Percentiles rank a stretch among this genome's conserved stretches.
phyloP scores from a whole-genome alignment of 1,140 invertebrate genomes.

The Agrilus planipennis region DNA sequence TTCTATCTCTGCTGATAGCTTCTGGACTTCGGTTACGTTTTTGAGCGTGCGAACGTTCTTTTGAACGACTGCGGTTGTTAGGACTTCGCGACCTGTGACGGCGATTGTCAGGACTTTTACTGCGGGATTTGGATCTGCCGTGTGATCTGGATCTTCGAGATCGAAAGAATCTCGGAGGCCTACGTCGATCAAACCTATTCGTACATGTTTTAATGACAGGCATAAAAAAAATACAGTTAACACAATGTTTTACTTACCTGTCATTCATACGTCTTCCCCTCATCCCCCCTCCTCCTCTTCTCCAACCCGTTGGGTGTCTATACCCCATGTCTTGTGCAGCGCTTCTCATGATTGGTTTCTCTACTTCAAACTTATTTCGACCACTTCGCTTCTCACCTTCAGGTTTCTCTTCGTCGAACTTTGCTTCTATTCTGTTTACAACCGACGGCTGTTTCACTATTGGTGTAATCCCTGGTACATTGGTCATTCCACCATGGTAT shows the following conservation, averaged over 20 bases:
- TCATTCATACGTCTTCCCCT: too few species aligned
- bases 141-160: slow-evolving; percentile 15
- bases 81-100: too few species aligned
- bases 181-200: too few species aligned
- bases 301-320: slow-evolving; percentile 1
- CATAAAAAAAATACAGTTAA: too few species aligned
- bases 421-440: background rate
- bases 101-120: slow-evolving; percentile 11
- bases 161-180: too few species aligned
- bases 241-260: too few species aligned
- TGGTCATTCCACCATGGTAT: slow-evolving; percentile 12
- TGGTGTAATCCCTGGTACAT: slow-evolving; percentile 14
- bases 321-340: slow-evolving; percentile 6
- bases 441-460: background rate
- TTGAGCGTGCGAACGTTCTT: too few species aligned
- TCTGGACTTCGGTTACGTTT: too few species aligned
- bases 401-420: slow-evolving; percentile 8
- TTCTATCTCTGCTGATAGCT: too few species aligned
- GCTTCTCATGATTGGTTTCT: slow-evolving; percentile 23
- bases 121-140: slow-evolving; percentile 9
- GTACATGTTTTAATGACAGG: too few species aligned
- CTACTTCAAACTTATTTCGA: slow-evolving; percentile 27
- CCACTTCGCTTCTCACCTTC: slow-evolving; percentile 12
- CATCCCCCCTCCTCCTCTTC: slow-evolving; percentile 9
- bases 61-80: too few species aligned